These are phyloP conservation scores for Rugalucina vietnamica DNA, from an alignment of 2,888 invertebrate species.

Conservation along the genomic window DNA sequence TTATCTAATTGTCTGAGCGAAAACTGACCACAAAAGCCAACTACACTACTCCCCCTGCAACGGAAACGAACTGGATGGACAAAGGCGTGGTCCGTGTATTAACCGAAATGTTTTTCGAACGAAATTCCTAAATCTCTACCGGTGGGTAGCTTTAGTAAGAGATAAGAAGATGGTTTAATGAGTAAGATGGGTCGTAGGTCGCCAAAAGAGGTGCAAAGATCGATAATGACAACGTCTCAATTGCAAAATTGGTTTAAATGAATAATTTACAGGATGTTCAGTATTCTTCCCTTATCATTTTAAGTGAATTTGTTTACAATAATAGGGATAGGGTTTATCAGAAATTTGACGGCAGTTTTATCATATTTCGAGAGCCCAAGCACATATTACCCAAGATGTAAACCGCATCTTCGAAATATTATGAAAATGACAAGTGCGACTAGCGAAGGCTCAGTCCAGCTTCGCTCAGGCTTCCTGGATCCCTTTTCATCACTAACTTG, in stretches of 20 bases:
- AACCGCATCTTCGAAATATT: too few relatives aligned
- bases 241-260: slow-evolving; percentile 54
- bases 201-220: slow-evolving; percentile 51
- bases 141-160: slow-evolving; percentile 19
- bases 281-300: slow-evolving; percentile 41
- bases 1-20: too few relatives aligned
- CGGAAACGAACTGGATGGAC: slow-evolving; percentile 28
- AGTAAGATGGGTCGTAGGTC: slow-evolving; percentile 54
- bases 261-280: slow-evolving; percentile 45
- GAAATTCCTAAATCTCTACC: slow-evolving; percentile 48
- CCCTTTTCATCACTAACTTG: too few relatives aligned
- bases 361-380: slow-evolving; percentile 36
- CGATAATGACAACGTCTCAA: slow-evolving; percentile 41
- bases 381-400: slow-evolving; percentile 22
- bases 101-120: slow-evolving; percentile 48
- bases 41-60: neutral
- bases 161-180: slow-evolving; percentile 51
- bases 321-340: slow-evolving; percentile 60
- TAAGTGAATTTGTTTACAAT: slow-evolving; percentile 12
- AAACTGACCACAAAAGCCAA: neutral
- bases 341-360: slow-evolving; percentile 61
- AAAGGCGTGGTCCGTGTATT: slow-evolving; percentile 48
- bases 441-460: too few relatives aligned
- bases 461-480: too few relatives aligned
- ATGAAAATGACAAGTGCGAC: too few relatives aligned